These are phyloP conservation scores for Scelioninae gen. 1 DNA, from an alignment of 2,888 invertebrate species.

Conservation along the genomic window DNA sequence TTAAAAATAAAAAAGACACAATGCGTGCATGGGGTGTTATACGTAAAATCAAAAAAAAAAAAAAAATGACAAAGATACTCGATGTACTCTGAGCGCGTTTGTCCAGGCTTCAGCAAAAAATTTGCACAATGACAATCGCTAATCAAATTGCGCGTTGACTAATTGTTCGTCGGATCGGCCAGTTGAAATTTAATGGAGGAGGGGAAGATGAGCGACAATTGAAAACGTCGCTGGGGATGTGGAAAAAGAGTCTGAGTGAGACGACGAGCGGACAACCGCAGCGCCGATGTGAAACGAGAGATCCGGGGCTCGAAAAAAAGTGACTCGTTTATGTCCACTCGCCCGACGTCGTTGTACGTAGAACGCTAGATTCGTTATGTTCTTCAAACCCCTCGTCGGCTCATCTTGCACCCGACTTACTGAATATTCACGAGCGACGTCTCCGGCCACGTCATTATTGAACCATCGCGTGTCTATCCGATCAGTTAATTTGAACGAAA, in stretches of 20 bases:
- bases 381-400: slow-evolving; percentile 57
- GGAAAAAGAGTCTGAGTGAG: slow-evolving; percentile 42
- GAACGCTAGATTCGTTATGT: slow-evolving; percentile 63
- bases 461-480: slow-evolving; percentile 70
- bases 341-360: slow-evolving; percentile 33
- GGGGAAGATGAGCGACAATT: slow-evolving; percentile 72
- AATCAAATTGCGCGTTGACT: slow-evolving; percentile 81
- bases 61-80: slow-evolving; percentile 47
- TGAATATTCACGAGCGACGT: slow-evolving; percentile 74
- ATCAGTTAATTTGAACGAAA: slow-evolving; percentile 63
- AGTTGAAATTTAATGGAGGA: slow-evolving; percentile 75
- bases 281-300: slow-evolving; percentile 28
- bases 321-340: slow-evolving; percentile 59
- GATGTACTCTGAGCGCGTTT: slow-evolving; percentile 6
- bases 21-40: slow-evolving; percentile 14
- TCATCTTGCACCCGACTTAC: slow-evolving; percentile 73
- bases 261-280: slow-evolving; percentile 22
- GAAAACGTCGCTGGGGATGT: slow-evolving; percentile 75
- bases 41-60: neutral
- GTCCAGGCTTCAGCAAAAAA: slow-evolving; percentile 56
- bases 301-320: slow-evolving; percentile 51
- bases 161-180: slow-evolving; percentile 80
- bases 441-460: slow-evolving; percentile 64
- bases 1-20: slow-evolving; percentile 44
- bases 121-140: slow-evolving; percentile 80